A percentile compares a stretch with the other conserved stretches of the same genome.
phyloP scores from a whole-genome alignment of 2,113 vertebrate genomes.

The Corythoichthys haematopterus region DNA sequence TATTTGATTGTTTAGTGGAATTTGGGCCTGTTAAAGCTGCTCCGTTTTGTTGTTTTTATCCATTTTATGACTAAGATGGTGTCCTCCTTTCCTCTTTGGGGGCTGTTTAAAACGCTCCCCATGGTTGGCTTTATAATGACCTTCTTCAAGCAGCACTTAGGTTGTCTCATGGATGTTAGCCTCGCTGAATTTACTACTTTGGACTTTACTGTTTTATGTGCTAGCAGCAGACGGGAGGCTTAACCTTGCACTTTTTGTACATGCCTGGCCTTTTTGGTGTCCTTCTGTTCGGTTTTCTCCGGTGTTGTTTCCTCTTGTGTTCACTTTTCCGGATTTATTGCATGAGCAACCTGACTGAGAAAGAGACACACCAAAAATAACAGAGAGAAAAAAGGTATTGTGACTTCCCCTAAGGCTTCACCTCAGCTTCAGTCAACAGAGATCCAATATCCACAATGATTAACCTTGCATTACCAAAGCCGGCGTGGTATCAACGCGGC shows the following conservation, averaged over 20 bases:
- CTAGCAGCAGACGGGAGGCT: background rate
- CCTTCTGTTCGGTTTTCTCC: background rate
- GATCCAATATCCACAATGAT: constrained; percentile 63
- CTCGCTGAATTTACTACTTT: background rate
- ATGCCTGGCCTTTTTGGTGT: background rate
- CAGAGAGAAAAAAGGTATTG: constrained; percentile 3
- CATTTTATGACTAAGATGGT: background rate
- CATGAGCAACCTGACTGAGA: constrained; percentile 40
- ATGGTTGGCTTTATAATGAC: background rate
- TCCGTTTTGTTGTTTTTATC: background rate
- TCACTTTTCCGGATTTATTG: background rate
- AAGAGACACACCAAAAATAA: constrained; percentile 8
- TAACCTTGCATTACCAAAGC: constrained; percentile 55
- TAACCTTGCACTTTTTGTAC: background rate
- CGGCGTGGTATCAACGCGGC: constrained; percentile 49
- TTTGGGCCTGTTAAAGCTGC: background rate
- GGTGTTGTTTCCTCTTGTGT: background rate
- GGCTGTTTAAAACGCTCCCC: background rate
- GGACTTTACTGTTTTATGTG: background rate
- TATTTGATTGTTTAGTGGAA: background rate
- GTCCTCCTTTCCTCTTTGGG: background rate
- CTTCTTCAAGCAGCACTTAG: background rate
- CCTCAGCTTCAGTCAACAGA: constrained; percentile 29
- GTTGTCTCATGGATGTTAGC: background rate
- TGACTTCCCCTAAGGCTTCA: constrained; percentile 21